Percentiles rank a stretch among this genome's conserved stretches.
Evolutionary conservation across 2,888 invertebrate genomes (phyloP).

Genomic region (Cryptocephalus moraei): DNA sequence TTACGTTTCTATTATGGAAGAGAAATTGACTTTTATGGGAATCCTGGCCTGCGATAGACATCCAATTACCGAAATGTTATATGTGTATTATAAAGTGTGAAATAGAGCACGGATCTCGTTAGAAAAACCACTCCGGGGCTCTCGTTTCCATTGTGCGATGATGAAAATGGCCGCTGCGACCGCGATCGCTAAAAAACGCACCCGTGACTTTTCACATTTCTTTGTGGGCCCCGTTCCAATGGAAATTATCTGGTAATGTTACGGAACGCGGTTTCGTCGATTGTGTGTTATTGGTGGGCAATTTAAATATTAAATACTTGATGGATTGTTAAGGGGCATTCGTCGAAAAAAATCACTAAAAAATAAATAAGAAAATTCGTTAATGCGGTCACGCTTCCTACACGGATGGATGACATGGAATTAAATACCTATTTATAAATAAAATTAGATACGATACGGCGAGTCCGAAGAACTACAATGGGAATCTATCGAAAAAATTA

Average conservation of each 20-base stretch:
- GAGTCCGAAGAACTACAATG: no score
- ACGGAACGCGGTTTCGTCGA: neutral
- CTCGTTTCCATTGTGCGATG: slow-evolving; percentile 6
- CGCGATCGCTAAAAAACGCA: neutral
- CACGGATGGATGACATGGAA: no score
- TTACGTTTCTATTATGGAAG: slow-evolving; percentile 10
- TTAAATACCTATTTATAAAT: no score
- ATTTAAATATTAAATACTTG: neutral
- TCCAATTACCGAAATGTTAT: slow-evolving; percentile 15
- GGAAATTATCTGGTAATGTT: neutral
- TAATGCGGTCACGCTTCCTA: neutral
- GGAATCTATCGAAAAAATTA: no score
- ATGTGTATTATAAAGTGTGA: slow-evolving; percentile 16
- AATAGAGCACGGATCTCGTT: slow-evolving; percentile 14
- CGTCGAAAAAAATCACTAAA: neutral
- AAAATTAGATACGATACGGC: no score
- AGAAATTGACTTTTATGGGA: slow-evolving; percentile 13
- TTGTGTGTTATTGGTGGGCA: neutral
- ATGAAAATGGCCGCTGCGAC: neutral
- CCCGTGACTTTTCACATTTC: neutral
- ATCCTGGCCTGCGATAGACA: slow-evolving; percentile 13
- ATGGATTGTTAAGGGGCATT: neutral
- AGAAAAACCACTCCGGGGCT: slow-evolving; percentile 7
- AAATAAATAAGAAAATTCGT: neutral
- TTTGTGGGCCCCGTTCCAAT: neutral